Evolutionary conservation across 1,140 invertebrate species (phyloP).

Genomic region (Meloidogyne chitwoodi): DNA sequence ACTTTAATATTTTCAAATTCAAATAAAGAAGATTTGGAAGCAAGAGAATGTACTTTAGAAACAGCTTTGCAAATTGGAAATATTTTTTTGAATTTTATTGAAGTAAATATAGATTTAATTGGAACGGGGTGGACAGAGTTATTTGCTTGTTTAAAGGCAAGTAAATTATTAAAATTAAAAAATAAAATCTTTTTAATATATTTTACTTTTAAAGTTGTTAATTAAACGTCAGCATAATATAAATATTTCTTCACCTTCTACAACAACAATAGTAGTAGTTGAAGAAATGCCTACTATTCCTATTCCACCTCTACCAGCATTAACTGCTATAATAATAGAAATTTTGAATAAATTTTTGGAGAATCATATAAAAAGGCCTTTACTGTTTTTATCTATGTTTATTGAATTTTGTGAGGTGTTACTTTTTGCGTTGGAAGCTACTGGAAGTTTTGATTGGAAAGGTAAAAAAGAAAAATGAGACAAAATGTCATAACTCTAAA

Average conservation of each 20-base stretch:
- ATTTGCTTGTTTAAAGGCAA: background rate
- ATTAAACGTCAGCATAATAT: background rate
- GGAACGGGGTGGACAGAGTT: background rate
- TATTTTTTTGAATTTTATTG: conserved; percentile 3
- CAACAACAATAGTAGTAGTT: background rate
- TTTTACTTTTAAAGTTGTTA: background rate
- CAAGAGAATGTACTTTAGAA: background rate
- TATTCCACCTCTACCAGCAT: background rate
- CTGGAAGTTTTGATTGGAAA: background rate
- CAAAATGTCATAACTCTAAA: too few relatives aligned
- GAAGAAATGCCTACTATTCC: background rate
- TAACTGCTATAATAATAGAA: background rate
- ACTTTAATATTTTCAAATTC: background rate
- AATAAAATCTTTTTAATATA: too few relatives aligned
- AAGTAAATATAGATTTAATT: background rate
- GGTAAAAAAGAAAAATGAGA: background rate
- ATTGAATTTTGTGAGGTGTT: background rate
- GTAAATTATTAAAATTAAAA: too few relatives aligned
- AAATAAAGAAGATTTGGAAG: background rate
- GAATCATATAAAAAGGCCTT: background rate
- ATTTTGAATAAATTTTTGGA: conserved; percentile 10
- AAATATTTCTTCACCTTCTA: background rate
- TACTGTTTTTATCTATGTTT: background rate
- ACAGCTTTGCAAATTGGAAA: background rate
- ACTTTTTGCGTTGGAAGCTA: background rate